A percentile compares a stretch with the other conserved stretches of the same genome.
These are phyloP conservation scores for Clarias batrachus DNA, from an alignment of 2,113 vertebrate genomes.

Conservation along the genomic window DNA sequence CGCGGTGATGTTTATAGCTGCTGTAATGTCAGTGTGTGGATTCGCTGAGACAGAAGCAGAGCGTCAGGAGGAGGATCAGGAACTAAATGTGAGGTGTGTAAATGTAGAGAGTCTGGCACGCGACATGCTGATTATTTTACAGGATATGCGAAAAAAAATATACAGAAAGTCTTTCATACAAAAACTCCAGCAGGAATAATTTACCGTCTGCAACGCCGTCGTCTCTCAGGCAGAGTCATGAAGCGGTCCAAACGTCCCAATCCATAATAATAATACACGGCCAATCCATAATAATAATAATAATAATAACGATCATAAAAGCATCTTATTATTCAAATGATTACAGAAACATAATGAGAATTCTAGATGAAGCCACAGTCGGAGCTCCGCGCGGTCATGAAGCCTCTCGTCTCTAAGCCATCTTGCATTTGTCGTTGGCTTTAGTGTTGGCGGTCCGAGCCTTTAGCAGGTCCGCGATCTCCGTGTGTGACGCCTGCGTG, in stretches of 20 bases:
- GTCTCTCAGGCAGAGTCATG: neutral
- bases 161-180: neutral
- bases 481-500: conserved; percentile 71
- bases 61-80: neutral
- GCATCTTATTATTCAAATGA: neutral
- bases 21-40: neutral
- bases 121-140: neutral
- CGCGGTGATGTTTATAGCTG: conserved; percentile 2
- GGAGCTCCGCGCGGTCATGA: neutral
- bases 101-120: neutral
- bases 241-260: neutral
- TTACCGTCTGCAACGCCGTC: neutral
- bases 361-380: neutral
- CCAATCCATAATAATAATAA: no score
- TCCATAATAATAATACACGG: neutral
- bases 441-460: conserved; percentile 71
- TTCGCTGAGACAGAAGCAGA: neutral
- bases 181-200: neutral
- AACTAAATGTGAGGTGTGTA: neutral
- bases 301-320: no score
- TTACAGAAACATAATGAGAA: neutral
- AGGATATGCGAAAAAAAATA: neutral
- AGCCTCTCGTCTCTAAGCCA: conserved; percentile 34
- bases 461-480: conserved; percentile 81
- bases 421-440: conserved; percentile 47